These are phyloP conservation scores for Caiman crocodilus DNA, from an alignment of 2,797 vertebrate species.

Conservation along the genomic window DNA sequence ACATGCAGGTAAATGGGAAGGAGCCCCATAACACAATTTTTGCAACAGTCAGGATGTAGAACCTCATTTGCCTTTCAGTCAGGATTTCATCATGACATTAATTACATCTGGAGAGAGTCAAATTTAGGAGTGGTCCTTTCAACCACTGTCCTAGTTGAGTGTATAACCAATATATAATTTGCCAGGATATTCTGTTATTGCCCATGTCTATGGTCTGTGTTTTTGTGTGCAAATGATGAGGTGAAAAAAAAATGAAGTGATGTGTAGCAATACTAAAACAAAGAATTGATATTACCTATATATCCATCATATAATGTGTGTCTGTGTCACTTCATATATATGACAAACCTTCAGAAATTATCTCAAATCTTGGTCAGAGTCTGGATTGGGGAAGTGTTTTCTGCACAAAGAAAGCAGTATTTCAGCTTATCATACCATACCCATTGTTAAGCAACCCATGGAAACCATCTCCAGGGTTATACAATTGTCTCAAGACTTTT, in stretches of 20 bases:
- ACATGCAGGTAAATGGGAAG: no score
- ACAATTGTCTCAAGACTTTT: not conserved
- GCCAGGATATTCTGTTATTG: not conserved
- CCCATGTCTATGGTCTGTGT: not conserved
- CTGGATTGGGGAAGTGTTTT: no score
- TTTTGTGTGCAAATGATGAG: not conserved
- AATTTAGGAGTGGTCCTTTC: not conserved
- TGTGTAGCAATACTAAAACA: not conserved
- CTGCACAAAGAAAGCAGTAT: not conserved
- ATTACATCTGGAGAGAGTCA: not conserved
- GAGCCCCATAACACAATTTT: not conserved
- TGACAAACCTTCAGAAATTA: not conserved
- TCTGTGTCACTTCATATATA: no score
- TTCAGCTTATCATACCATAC: no score
- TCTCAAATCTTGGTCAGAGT: not conserved
- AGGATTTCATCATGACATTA: not conserved
- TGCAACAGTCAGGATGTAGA: not conserved
- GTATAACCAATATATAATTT: not conserved
- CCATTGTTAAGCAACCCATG: not conserved
- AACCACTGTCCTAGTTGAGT: not conserved
- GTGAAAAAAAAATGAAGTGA: not conserved
- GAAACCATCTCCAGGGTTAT: not conserved
- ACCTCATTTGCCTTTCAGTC: not conserved
- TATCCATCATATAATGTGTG: no score
- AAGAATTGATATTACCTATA: no score